phyloP scores from a whole-genome alignment of 1,140 invertebrate genomes.

The Brachionus asplanchnoidis region DNA sequence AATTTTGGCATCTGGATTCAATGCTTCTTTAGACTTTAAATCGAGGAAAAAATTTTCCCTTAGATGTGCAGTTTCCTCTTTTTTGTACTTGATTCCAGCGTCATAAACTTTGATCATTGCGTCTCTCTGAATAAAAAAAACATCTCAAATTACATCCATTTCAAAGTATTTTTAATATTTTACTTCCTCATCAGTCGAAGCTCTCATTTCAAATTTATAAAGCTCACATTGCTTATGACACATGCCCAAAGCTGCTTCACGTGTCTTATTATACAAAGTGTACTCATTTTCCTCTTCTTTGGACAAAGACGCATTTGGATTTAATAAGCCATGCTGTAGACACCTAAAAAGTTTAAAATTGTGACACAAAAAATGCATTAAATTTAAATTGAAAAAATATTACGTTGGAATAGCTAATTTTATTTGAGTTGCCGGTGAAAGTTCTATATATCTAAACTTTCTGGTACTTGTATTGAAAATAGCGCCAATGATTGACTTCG shows the following conservation, averaged over 20 bases:
- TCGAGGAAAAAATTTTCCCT: constrained; percentile 34
- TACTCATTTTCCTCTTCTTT: constrained; percentile 40
- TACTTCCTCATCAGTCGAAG: constrained; percentile 32
- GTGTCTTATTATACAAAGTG: constrained; percentile 37
- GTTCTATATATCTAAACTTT: constrained; percentile 33
- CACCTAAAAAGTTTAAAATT: not conserved
- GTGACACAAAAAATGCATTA: not conserved
- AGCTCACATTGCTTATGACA: constrained; percentile 37
- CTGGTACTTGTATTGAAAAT: constrained; percentile 30
- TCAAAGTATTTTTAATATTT: not conserved
- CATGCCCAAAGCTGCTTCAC: not conserved
- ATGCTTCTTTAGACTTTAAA: constrained; percentile 38
- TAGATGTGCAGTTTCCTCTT: constrained; percentile 4
- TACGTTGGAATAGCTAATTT: constrained; percentile 35
- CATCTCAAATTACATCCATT: not conserved
- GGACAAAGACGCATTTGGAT: constrained; percentile 13
- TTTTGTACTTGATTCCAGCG: constrained; percentile 35
- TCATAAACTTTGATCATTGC: constrained; percentile 40
- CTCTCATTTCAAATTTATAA: constrained; percentile 41
- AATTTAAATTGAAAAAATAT: not conserved
- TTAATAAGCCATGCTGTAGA: constrained; percentile 30
- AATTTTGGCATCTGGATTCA: constrained; percentile 38
- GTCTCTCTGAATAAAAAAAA: constrained; percentile 24
- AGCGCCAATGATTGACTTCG: constrained; percentile 36
- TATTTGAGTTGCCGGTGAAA: constrained; percentile 34